Conservation (phyloP, 2,797 vertebrate species). For the Heteromormyrus szaboi region DNA sequence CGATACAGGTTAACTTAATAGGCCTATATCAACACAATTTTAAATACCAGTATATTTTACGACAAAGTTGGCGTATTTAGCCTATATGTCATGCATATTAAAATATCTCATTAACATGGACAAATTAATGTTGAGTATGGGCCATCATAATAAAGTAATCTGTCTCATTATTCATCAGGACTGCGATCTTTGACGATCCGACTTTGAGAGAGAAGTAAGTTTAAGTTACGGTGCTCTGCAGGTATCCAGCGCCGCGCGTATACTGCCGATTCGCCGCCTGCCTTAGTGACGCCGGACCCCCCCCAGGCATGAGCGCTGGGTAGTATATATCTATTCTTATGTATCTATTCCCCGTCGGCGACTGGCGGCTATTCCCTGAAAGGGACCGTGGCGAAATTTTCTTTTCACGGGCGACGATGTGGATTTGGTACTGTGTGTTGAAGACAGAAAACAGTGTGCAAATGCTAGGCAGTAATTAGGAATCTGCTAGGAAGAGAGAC, state of each 20-base stretch:
- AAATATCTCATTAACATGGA: neutral
- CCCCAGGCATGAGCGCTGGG: conserved; percentile 12
- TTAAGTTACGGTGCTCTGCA: neutral
- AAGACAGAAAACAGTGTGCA: neutral
- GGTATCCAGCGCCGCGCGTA: neutral
- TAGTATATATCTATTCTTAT: neutral
- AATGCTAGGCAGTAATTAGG: neutral
- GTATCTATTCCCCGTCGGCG: neutral
- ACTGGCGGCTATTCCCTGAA: conserved; percentile 9
- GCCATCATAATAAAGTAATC: neutral
- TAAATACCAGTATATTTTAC: neutral
- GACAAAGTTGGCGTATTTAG: neutral
- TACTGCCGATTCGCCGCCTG: neutral
- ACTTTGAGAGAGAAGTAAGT: neutral
- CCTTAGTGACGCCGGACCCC: conserved; percentile 8
- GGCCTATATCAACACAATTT: neutral
- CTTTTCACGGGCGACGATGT: neutral
- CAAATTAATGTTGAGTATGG: neutral
- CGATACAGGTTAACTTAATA: neutral
- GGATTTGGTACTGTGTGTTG: neutral
- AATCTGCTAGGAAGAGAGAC: neutral
- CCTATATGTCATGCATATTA: neutral
- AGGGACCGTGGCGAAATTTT: conserved; percentile 19
- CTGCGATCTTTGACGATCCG: neutral
- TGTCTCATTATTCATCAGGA: neutral